Conservation (phyloP, 2,888 invertebrate genomes). For the Chrysopilus asiliformis region DNA sequence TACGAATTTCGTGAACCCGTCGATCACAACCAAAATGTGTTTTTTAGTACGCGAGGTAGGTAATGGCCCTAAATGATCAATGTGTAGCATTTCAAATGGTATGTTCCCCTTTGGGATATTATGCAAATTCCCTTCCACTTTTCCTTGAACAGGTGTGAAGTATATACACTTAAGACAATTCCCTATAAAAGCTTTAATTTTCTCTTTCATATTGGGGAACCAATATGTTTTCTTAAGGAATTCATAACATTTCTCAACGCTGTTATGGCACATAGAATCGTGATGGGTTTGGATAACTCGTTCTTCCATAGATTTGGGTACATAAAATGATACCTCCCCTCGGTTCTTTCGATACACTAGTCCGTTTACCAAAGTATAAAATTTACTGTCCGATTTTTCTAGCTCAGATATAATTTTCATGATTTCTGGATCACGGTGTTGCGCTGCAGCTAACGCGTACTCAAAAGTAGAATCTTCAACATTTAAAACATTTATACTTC, state of each 20-base stretch:
- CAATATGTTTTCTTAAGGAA: neutral
- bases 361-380: slow-evolving; percentile 10
- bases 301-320: slow-evolving; percentile 16
- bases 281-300: slow-evolving; percentile 18
- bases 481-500: slow-evolving; percentile 2
- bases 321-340: slow-evolving; percentile 8
- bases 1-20: no score
- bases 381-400: slow-evolving; percentile 8
- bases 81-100: slow-evolving; percentile 17
- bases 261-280: slow-evolving; percentile 20
- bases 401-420: neutral
- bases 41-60: slow-evolving; percentile 9
- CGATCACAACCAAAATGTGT: slow-evolving; percentile 8
- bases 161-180: neutral
- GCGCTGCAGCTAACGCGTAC: neutral
- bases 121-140: slow-evolving; percentile 19
- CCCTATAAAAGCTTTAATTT: neutral
- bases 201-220: slow-evolving; percentile 1
- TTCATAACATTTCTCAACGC: neutral
- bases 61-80: slow-evolving; percentile 11
- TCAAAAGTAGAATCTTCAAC: slow-evolving; percentile 1
- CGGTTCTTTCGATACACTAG: slow-evolving; percentile 10
- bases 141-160: neutral
- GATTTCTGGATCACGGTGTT: neutral
- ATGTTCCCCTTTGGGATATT: slow-evolving; percentile 18